These are phyloP conservation scores for Furcula furcula DNA, from an alignment of 2,888 invertebrate species.

Conservation along the genomic window DNA sequence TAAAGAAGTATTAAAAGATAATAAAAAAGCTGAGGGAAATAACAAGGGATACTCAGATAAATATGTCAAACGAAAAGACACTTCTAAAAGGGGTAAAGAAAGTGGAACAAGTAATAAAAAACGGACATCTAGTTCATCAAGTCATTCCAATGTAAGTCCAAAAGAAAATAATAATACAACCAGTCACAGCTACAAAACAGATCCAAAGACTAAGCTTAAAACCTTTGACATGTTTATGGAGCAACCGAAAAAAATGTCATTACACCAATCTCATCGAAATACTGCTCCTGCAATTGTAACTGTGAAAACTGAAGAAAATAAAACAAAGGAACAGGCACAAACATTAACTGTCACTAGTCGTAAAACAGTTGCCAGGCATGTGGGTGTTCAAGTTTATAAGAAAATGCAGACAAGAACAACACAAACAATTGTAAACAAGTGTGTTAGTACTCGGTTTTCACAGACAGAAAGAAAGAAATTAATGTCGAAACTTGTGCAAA, in stretches of 20 bases:
- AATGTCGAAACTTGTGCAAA: slow-evolving; percentile 47
- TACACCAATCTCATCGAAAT: slow-evolving; percentile 60
- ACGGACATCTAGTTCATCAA: slow-evolving; percentile 47
- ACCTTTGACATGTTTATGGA: slow-evolving; percentile 67
- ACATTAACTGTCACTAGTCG: slow-evolving; percentile 8
- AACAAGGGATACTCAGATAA: slow-evolving; percentile 62
- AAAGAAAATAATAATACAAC: slow-evolving; percentile 41
- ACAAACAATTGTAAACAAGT: slow-evolving; percentile 44
- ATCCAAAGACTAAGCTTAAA: slow-evolving; percentile 57
- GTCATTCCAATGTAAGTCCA: slow-evolving; percentile 54
- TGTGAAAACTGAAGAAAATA: slow-evolving; percentile 38
- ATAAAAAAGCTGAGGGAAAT: slow-evolving; percentile 35
- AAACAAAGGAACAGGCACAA: slow-evolving; percentile 31
- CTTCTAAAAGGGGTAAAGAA: slow-evolving; percentile 40
- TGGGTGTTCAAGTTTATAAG: slow-evolving; percentile 46
- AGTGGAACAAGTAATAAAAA: slow-evolving; percentile 40
- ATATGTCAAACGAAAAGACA: slow-evolving; percentile 67
- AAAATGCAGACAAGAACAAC: slow-evolving; percentile 46
- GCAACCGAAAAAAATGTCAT: slow-evolving; percentile 48
- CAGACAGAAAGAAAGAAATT: slow-evolving; percentile 50
- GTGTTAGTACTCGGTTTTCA: slow-evolving; percentile 31
- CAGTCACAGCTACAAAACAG: slow-evolving; percentile 43
- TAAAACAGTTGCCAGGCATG: slow-evolving; percentile 40
- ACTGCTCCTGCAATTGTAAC: slow-evolving; percentile 38
- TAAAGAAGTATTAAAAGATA: slow-evolving; percentile 42